A percentile compares a stretch with the other conserved stretches of the same genome.
These are phyloP conservation scores for Embiotoca jacksoni DNA, from an alignment of 2,113 vertebrate species.

Conservation along the genomic window DNA sequence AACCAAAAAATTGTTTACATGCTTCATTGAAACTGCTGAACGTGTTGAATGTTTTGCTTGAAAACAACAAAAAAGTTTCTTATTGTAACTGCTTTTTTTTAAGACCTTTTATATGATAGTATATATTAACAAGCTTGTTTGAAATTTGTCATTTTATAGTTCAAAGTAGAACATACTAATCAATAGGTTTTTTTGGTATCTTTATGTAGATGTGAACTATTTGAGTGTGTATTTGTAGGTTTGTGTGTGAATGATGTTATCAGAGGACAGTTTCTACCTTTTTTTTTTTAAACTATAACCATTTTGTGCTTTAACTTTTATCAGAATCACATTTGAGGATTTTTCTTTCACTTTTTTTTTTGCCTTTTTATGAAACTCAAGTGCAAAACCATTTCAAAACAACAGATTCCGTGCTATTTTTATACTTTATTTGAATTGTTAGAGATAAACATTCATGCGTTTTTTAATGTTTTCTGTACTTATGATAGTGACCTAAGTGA, in stretches of 20 bases:
- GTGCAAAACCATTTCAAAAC: constrained; percentile 42
- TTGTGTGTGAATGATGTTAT: constrained; percentile 33
- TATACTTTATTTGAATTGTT: constrained; percentile 55
- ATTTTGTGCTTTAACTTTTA: constrained; percentile 26
- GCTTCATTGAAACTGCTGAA: constrained; percentile 55
- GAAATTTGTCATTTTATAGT: constrained; percentile 44
- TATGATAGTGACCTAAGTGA: constrained; percentile 53
- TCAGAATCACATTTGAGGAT: constrained; percentile 15
- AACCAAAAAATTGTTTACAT: constrained; percentile 70
- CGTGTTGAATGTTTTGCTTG: constrained; percentile 44
- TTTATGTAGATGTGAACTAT: constrained; percentile 24
- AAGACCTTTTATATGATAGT: constrained; percentile 40
- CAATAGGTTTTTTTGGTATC: constrained; percentile 39
- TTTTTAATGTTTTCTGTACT: constrained; percentile 53
- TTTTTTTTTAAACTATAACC: constrained; percentile 4
- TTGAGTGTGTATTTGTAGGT: constrained; percentile 35
- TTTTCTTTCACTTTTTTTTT: constrained; percentile 2
- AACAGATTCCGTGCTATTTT: constrained; percentile 63
- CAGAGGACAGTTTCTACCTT: neutral
- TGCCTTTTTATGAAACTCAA: constrained; percentile 25
- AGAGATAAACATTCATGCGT: constrained; percentile 49
- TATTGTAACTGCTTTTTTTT: constrained; percentile 42
- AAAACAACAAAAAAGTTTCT: constrained; percentile 27
- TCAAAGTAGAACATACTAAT: constrained; percentile 53
- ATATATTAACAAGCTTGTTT: constrained; percentile 50